A percentile compares a stretch with the other conserved stretches of the same genome.
These are phyloP conservation scores for Brachyhypopomus occidentalis DNA, from an alignment of 2,113 vertebrate species.

Conservation along the genomic window DNA sequence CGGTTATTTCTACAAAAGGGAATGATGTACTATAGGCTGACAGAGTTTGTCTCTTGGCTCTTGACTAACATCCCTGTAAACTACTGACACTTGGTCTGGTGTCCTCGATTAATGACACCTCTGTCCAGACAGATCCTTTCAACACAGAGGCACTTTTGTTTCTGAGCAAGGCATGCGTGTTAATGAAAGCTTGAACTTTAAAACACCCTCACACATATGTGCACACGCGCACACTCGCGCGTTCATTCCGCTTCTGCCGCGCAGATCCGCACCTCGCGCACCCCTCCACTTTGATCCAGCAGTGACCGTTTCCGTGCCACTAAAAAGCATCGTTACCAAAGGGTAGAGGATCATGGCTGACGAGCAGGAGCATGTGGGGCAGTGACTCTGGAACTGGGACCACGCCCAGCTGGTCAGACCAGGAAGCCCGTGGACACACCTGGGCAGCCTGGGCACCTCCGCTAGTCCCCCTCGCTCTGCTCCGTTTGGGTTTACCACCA, in stretches of 20 bases:
- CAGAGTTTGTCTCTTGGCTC: slow-evolving; percentile 26
- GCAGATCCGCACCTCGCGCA: not conserved
- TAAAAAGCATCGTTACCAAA: slow-evolving; percentile 3
- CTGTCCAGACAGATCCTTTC: slow-evolving; percentile 32
- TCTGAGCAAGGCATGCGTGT: slow-evolving; percentile 9
- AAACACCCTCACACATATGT: slow-evolving; percentile 1
- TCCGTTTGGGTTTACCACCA: slow-evolving; percentile 46
- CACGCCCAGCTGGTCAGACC: slow-evolving; percentile 44
- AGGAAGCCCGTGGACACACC: slow-evolving; percentile 13
- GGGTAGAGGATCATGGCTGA: not conserved
- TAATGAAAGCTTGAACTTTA: slow-evolving; percentile 20
- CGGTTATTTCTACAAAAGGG: slow-evolving; percentile 22
- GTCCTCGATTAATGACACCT: slow-evolving; percentile 28
- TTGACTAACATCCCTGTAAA: slow-evolving; percentile 6
- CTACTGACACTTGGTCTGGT: slow-evolving; percentile 29
- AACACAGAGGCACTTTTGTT: slow-evolving; percentile 30
- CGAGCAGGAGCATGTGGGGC: slow-evolving; percentile 10
- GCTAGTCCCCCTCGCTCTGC: slow-evolving; percentile 19
- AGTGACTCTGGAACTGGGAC: slow-evolving; percentile 46
- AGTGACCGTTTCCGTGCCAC: not conserved
- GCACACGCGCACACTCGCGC: not conserved
- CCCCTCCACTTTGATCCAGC: not conserved
- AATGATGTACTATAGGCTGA: slow-evolving; percentile 7
- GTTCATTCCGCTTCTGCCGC: not conserved
- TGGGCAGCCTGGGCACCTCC: slow-evolving; percentile 23